A percentile compares a stretch with the other conserved stretches of the same genome.
Conservation (phyloP, 2,113 vertebrate genomes). For the Aythya baeri region DNA sequence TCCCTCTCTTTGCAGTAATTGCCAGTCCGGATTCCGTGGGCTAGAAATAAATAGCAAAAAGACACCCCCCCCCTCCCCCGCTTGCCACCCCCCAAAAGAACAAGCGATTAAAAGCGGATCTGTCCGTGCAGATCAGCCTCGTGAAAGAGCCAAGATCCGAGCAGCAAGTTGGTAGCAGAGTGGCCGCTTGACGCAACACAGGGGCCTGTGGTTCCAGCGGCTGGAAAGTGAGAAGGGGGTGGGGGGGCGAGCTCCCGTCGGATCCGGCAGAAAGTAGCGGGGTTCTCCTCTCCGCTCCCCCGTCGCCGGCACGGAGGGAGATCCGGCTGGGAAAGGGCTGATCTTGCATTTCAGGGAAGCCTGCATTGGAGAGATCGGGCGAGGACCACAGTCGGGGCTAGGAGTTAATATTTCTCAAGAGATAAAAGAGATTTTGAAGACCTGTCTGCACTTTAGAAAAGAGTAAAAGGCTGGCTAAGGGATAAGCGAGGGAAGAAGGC, state of each 20-base stretch:
- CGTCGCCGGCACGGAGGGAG: not conserved
- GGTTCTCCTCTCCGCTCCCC: slow-evolving; percentile 9
- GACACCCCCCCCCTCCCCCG: slow-evolving; percentile 20
- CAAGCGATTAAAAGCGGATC: not conserved
- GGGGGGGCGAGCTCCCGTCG: not conserved
- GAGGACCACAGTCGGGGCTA: slow-evolving; percentile 41
- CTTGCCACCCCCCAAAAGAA: slow-evolving; percentile 30
- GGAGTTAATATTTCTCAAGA: slow-evolving; percentile 65
- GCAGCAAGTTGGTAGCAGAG: slow-evolving; percentile 65
- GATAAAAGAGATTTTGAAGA: slow-evolving; percentile 75
- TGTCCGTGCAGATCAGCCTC: slow-evolving; percentile 56
- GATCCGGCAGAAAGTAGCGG: not conserved
- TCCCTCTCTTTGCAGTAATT: slow-evolving; percentile 68
- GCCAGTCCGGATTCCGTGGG: slow-evolving; percentile 66
- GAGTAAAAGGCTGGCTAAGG: slow-evolving; percentile 76
- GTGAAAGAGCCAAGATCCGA: slow-evolving; percentile 54
- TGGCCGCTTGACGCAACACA: slow-evolving; percentile 60
- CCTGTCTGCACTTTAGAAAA: slow-evolving; percentile 35
- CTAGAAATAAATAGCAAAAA: slow-evolving; percentile 62
- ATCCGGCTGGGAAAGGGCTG: slow-evolving; percentile 61
- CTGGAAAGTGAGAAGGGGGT: not conserved
- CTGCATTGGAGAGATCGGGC: slow-evolving; percentile 31
- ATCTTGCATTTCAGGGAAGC: slow-evolving; percentile 37
- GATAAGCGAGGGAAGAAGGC: not conserved
- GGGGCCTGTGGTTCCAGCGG: slow-evolving; percentile 63